A percentile compares a stretch with the other conserved stretches of the same genome.
Conservation (phyloP, 2,888 invertebrate genomes). For the Notodonta dromedarius region DNA sequence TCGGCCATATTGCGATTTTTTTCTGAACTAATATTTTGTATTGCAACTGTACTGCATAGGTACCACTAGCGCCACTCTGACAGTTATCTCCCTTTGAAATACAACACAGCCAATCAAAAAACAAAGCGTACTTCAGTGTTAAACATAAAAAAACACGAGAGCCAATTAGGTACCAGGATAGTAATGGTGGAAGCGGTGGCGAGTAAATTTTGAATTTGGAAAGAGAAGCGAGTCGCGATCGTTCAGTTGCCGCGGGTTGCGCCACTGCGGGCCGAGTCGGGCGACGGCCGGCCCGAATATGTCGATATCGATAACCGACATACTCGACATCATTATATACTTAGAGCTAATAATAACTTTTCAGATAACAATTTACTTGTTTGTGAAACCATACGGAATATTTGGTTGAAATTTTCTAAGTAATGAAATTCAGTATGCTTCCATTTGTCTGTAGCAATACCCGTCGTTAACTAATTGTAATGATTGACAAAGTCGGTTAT, state of each 20-base stretch:
- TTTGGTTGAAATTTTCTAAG: background rate
- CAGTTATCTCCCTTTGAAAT: slow-evolving; percentile 26
- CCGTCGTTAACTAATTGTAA: background rate
- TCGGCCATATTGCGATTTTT: no score
- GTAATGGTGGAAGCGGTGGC: slow-evolving; percentile 18
- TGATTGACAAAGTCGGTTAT: background rate
- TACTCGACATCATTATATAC: background rate
- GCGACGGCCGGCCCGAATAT: background rate
- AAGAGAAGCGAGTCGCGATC: slow-evolving; percentile 25
- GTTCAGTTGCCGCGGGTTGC: background rate
- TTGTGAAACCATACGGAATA: background rate
- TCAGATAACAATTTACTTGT: background rate
- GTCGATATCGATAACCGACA: background rate
- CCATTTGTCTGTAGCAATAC: background rate
- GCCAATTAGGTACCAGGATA: slow-evolving; percentile 39
- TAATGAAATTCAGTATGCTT: slow-evolving; percentile 3
- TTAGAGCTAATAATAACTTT: no score
- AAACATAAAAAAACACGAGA: slow-evolving; percentile 26
- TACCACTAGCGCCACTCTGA: background rate
- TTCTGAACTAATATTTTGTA: no score
- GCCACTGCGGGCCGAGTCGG: background rate
- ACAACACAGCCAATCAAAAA: slow-evolving; percentile 31
- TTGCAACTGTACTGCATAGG: no score
- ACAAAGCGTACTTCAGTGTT: slow-evolving; percentile 30
- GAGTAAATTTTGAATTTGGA: slow-evolving; percentile 32